These are phyloP conservation scores for Labroides dimidiatus DNA, from an alignment of 2,797 vertebrate genomes.

Conservation along the genomic window DNA sequence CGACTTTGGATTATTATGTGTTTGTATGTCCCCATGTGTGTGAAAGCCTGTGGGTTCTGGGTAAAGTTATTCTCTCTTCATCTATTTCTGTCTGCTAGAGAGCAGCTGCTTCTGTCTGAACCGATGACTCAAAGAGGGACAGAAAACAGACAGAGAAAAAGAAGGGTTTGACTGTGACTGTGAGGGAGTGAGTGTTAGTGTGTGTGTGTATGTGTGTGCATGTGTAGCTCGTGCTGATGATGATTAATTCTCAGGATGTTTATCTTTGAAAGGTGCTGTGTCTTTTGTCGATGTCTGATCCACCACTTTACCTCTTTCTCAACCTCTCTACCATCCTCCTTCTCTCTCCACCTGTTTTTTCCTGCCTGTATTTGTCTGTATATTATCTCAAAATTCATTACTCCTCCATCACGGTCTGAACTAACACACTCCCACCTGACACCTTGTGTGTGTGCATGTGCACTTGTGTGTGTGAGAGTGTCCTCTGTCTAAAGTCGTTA, in stretches of 20 bases:
- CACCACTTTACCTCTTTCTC: conserved; percentile 8
- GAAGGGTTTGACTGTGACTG: conserved; percentile 1
- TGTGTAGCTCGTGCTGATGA: conserved; percentile 43
- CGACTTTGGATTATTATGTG: not conserved
- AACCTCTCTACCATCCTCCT: conserved; percentile 20
- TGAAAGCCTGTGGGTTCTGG: conserved; percentile 3
- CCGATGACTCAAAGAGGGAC: conserved; percentile 47
- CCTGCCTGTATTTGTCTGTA: conserved; percentile 20
- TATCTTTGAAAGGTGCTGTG: conserved; percentile 50
- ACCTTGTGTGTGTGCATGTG: conserved; percentile 32
- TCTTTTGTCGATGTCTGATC: conserved; percentile 54
- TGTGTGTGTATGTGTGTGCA: conserved; percentile 17
- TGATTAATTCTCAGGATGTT: conserved; percentile 61
- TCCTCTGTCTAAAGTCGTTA: conserved; percentile 72
- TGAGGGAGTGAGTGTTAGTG: not conserved
- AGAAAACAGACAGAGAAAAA: conserved; percentile 19
- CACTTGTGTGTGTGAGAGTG: conserved; percentile 19
- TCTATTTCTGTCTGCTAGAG: conserved; percentile 53
- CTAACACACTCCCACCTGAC: conserved; percentile 62
- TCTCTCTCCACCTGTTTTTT: conserved; percentile 19
- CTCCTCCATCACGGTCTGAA: conserved; percentile 55
- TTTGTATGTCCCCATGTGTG: conserved; percentile 1
- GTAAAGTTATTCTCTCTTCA: conserved; percentile 46
- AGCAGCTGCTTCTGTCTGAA: conserved; percentile 65
- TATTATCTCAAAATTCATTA: conserved; percentile 67